phyloP scores from a whole-genome alignment of 1,140 invertebrate genomes.

The Drosophila subobscura region DNA sequence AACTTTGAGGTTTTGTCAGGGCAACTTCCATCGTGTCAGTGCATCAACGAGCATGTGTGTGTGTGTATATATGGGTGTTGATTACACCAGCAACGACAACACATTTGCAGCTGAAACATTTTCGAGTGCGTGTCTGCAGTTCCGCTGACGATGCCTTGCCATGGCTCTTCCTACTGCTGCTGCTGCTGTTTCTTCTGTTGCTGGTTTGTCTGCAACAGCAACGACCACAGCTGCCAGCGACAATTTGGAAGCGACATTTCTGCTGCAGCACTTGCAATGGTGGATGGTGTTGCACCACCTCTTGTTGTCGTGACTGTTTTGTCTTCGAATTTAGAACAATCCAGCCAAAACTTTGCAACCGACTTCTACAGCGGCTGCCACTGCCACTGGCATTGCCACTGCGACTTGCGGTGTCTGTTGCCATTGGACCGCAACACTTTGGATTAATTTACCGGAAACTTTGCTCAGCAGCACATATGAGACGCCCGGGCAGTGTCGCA shows the following conservation, averaged over 20 bases:
- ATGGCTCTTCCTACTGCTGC: slow-evolving; percentile 7
- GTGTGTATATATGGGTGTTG: slow-evolving; percentile 40
- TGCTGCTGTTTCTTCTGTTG: neutral
- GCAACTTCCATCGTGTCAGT: slow-evolving; percentile 19
- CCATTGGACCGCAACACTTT: slow-evolving; percentile 60
- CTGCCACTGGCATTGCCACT: too few relatives aligned
- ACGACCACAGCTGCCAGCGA: slow-evolving; percentile 61
- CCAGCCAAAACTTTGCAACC: slow-evolving; percentile 50
- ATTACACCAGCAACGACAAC: slow-evolving; percentile 49
- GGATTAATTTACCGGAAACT: slow-evolving; percentile 78
- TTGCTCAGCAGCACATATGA: slow-evolving; percentile 27
- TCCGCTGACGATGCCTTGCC: slow-evolving; percentile 50
- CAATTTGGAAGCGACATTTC: slow-evolving; percentile 49
- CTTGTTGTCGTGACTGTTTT: slow-evolving; percentile 43
- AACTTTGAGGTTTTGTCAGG: slow-evolving; percentile 68
- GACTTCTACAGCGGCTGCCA: slow-evolving; percentile 26
- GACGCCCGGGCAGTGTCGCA: slow-evolving; percentile 4
- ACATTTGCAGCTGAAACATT: slow-evolving; percentile 44
- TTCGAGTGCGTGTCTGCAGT: slow-evolving; percentile 53
- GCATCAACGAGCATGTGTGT: neutral
- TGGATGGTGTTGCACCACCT: neutral
- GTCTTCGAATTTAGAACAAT: slow-evolving; percentile 62
- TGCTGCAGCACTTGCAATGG: slow-evolving; percentile 16
- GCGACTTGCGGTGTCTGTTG: slow-evolving; percentile 29
- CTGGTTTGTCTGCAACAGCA: slow-evolving; percentile 16